A percentile compares a stretch with the other conserved stretches of the same genome.
Evolutionary conservation across 2,797 vertebrate genomes (phyloP).

Genomic region (Acestrorhynchus altus): DNA sequence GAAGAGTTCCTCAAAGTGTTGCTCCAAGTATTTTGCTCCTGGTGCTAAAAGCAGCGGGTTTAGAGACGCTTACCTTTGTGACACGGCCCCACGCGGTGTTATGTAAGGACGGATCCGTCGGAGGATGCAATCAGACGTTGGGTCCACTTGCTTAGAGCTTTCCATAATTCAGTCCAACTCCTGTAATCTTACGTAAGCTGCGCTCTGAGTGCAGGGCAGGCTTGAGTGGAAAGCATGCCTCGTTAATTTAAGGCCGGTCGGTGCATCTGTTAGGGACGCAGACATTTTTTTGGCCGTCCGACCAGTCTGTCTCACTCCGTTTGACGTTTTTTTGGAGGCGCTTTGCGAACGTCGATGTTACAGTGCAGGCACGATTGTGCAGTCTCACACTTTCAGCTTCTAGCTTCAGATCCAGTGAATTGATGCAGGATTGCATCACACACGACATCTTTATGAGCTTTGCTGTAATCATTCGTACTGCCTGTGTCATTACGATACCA

Average conservation of each 20-base stretch:
- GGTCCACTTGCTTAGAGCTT: slow-evolving; percentile 41
- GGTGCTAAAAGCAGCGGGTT: background rate
- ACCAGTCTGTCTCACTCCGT: slow-evolving; percentile 10
- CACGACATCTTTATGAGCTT: background rate
- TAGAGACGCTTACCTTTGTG: slow-evolving; percentile 35
- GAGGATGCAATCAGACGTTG: slow-evolving; percentile 49
- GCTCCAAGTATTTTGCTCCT: background rate
- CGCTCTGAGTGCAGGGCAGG: slow-evolving; percentile 17
- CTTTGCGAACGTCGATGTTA: background rate
- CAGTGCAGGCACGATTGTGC: background rate
- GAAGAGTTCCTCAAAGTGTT: too few species aligned
- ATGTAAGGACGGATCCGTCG: slow-evolving; percentile 34
- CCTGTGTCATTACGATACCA: background rate
- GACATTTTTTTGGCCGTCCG: slow-evolving; percentile 35
- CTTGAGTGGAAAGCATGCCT: slow-evolving; percentile 38
- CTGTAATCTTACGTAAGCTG: slow-evolving; percentile 53
- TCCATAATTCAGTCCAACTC: slow-evolving; percentile 40
- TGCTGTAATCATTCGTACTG: background rate
- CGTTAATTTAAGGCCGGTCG: slow-evolving; percentile 49
- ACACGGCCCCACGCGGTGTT: slow-evolving; percentile 26
- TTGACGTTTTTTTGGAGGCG: slow-evolving; percentile 3
- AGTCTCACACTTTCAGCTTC: background rate
- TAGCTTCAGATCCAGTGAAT: background rate
- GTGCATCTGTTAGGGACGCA: slow-evolving; percentile 35
- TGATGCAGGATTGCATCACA: background rate